A percentile compares a stretch with the other conserved stretches of the same genome.
phyloP scores from a whole-genome alignment of 2,113 vertebrate genomes.

The Callospermophilus lateralis region DNA sequence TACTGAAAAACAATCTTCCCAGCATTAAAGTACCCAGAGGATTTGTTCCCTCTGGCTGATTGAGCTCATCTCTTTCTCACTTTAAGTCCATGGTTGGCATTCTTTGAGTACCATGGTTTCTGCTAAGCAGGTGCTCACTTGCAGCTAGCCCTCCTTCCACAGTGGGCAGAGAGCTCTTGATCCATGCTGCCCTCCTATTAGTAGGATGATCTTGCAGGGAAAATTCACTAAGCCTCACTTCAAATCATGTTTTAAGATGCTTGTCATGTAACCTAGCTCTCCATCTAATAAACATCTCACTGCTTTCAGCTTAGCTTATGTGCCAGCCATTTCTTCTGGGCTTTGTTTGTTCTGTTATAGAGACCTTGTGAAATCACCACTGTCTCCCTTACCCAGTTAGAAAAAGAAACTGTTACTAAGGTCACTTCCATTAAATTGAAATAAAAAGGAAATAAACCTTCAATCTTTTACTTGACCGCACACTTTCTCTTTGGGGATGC shows the following conservation, averaged over 20 bases:
- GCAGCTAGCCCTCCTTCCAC: neutral
- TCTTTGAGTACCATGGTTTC: neutral
- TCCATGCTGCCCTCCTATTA: slow-evolving; percentile 58
- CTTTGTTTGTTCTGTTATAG: slow-evolving; percentile 10
- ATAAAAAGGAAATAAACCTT: slow-evolving; percentile 4
- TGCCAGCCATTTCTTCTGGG: neutral
- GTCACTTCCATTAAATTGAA: slow-evolving; percentile 5
- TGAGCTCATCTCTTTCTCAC: neutral
- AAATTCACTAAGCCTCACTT: slow-evolving; percentile 44
- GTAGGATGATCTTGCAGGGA: slow-evolving; percentile 35
- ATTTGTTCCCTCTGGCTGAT: slow-evolving; percentile 5
- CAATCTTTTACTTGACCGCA: neutral
- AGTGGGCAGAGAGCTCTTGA: neutral
- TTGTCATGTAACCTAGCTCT: slow-evolving; percentile 51
- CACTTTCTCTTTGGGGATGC: neutral
- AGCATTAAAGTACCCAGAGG: neutral
- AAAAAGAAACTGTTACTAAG: neutral
- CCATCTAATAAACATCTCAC: slow-evolving; percentile 31
- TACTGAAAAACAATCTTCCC: neutral
- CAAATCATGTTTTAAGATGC: slow-evolving; percentile 63
- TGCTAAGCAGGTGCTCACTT: neutral
- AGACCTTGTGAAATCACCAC: neutral
- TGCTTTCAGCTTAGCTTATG: neutral
- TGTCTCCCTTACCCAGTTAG: neutral
- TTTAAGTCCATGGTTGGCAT: neutral